Percentiles rank a stretch among this genome's conserved stretches.
phyloP scores from a whole-genome alignment of 2,888 invertebrate species.

The Octodonta nipae region DNA sequence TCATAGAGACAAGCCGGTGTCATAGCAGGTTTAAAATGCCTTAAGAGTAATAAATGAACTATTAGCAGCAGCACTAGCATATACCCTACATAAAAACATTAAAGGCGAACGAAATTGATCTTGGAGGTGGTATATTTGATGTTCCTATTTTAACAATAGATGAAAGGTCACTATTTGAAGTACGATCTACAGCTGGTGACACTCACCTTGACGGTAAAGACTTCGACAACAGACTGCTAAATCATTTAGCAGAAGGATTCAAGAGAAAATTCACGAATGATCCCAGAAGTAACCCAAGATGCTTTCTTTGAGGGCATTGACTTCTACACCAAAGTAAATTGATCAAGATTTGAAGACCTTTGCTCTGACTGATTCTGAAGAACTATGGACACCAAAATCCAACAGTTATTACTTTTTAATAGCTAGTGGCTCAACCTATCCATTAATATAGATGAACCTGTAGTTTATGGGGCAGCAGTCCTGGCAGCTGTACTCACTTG shows the following conservation, averaged over 20 bases:
- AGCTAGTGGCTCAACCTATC: conserved; percentile 35
- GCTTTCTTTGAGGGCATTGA: too few species aligned
- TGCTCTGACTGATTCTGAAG: conserved; percentile 54
- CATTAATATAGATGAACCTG: conserved; percentile 32
- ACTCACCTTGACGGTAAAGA: conserved; percentile 72
- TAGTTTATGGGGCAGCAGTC: conserved; percentile 31
- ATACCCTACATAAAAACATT: conserved; percentile 21
- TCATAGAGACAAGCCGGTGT: conserved; percentile 59
- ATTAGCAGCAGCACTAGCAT: conserved; percentile 19
- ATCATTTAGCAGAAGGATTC: conserved; percentile 52
- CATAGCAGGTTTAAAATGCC: conserved; percentile 51
- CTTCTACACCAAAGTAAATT: conserved; percentile 56
- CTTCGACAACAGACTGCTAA: conserved; percentile 44
- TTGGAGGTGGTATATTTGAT: conserved; percentile 60
- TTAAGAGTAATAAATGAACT: conserved; percentile 74
- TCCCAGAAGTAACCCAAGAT: conserved; percentile 43
- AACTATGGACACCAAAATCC: conserved; percentile 59
- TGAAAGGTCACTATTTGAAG: too few species aligned
- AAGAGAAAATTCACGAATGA: conserved; percentile 60
- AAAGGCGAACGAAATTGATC: conserved; percentile 33
- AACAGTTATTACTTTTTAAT: conserved; percentile 58
- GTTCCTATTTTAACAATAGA: too few species aligned
- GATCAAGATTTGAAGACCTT: conserved; percentile 65
- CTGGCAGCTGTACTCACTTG: conserved; percentile 30
- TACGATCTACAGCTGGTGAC: too few species aligned